Evolutionary conservation across 2,888 invertebrate species (phyloP).

Genomic region (Campopleginae sp.): DNA sequence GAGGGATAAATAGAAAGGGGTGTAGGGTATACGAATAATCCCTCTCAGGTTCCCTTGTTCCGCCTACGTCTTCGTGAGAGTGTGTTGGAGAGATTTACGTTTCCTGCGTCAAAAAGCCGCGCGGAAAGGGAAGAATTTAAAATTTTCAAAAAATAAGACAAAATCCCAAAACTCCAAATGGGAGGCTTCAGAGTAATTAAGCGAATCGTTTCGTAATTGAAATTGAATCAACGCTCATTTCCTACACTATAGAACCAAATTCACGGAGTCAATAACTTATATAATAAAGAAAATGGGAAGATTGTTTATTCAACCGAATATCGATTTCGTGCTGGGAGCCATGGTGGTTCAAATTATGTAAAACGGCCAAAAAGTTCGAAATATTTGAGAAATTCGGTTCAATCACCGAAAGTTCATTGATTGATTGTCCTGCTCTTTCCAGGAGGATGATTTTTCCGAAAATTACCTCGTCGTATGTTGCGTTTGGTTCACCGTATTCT

Average conservation of each 20-base stretch:
- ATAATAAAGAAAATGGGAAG: too few species aligned
- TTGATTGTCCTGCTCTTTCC: background rate
- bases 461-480: background rate
- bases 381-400: background rate
- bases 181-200: background rate
- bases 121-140: conserved; percentile 13
- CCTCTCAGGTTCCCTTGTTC: conserved; percentile 28
- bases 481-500: background rate
- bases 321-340: too few species aligned
- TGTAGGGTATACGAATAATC: conserved; percentile 49
- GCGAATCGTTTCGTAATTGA: background rate
- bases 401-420: background rate
- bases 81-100: conserved; percentile 27
- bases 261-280: too few species aligned
- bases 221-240: background rate
- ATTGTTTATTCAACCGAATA: too few species aligned
- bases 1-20: conserved; percentile 1
- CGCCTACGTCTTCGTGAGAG: background rate
- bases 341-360: too few species aligned
- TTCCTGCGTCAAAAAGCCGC: conserved; percentile 34
- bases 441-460: background rate
- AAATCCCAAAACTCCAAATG: background rate
- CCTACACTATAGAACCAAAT: too few species aligned
- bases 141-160: background rate
- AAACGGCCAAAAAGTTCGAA: background rate